Percentiles rank a stretch among this genome's conserved stretches.
phyloP scores from a whole-genome alignment of 2,888 invertebrate species.

The Cataglyphis altisquamis region DNA sequence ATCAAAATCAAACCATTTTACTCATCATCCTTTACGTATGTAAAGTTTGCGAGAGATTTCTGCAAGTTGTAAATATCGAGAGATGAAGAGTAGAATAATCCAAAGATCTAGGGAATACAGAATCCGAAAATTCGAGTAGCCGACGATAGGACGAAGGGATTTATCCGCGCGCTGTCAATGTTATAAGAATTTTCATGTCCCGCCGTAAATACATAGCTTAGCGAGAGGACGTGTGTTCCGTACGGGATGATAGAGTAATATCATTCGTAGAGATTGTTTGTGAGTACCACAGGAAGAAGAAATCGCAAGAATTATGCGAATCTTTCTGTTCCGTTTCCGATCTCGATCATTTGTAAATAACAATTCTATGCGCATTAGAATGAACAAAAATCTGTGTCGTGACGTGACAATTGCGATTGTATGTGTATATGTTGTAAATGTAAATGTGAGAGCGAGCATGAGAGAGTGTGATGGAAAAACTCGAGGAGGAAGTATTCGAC shows the following conservation, averaged over 20 bases:
- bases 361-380: conserved; percentile 22
- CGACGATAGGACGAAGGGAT: neutral
- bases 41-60: neutral
- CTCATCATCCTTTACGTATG: neutral
- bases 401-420: conserved; percentile 15
- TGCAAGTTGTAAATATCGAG: neutral
- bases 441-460: conserved; percentile 15
- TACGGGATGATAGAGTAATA: conserved; percentile 66
- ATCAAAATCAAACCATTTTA: too few species aligned
- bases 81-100: neutral
- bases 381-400: conserved; percentile 19
- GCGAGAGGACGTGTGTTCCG: conserved; percentile 50
- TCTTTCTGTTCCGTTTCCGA: neutral
- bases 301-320: neutral
- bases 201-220: conserved; percentile 36
- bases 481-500: conserved; percentile 52
- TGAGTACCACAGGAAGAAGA: neutral
- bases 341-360: conserved; percentile 61
- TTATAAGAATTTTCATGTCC: conserved; percentile 4
- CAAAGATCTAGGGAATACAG: neutral
- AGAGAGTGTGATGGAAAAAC: neutral
- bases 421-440: neutral
- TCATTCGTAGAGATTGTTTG: conserved; percentile 55
- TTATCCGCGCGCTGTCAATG: conserved; percentile 31
- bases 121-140: neutral